phyloP scores from a whole-genome alignment of 1,140 invertebrate species.

The Aphidius ervi region DNA sequence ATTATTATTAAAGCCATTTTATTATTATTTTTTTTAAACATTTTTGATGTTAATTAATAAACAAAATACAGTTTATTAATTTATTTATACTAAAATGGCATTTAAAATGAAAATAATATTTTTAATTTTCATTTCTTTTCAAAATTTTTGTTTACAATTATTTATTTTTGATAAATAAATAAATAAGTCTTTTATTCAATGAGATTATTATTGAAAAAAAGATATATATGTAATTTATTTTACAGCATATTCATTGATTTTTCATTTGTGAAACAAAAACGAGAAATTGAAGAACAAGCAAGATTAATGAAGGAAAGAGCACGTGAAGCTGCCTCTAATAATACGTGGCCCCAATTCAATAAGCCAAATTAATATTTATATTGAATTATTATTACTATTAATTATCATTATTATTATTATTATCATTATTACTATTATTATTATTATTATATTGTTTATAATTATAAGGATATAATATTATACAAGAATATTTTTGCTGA shows the following conservation, averaged over 20 bases:
- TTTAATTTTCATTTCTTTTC: too few species aligned
- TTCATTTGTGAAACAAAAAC: slow-evolving; percentile 79
- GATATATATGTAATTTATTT: slow-evolving; percentile 44
- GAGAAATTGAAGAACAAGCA: slow-evolving; percentile 58
- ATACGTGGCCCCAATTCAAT: slow-evolving; percentile 54
- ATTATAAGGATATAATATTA: neutral
- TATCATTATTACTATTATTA: neutral
- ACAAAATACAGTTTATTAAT: too few species aligned
- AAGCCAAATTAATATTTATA: slow-evolving; percentile 42
- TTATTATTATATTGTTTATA: slow-evolving; percentile 1
- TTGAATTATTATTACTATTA: neutral
- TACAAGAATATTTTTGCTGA: neutral
- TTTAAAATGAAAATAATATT: too few species aligned
- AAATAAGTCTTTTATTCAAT: too few species aligned
- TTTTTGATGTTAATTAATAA: too few species aligned
- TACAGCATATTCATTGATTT: slow-evolving; percentile 66
- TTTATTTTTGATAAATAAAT: too few species aligned
- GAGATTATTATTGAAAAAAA: neutral
- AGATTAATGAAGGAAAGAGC: slow-evolving; percentile 52
- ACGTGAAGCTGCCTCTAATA: slow-evolving; percentile 45
- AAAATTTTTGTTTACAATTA: too few species aligned
- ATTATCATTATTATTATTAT: neutral
- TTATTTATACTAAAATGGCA: too few species aligned
- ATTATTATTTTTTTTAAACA: too few species aligned
- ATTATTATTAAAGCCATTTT: too few species aligned